Base-by-base conservation (phyloP, 2,888 invertebrate genomes). In the Argyresthia goedartella region DNA sequence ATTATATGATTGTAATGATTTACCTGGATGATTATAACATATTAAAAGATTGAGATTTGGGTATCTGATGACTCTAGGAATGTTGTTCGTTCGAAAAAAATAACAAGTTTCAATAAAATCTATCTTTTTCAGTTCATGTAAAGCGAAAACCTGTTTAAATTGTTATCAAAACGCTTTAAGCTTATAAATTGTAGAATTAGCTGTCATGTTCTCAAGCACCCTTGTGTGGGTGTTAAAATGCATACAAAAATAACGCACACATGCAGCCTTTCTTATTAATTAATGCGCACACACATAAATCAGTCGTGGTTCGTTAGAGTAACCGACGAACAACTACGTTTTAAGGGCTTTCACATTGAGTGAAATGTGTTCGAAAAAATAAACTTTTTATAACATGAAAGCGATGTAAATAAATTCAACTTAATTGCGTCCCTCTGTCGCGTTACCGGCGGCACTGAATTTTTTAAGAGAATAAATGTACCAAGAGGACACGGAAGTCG, bases 261-360 rank as follows among this genome's bases (percentile, higher is more conserved):
- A 46, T 46, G 72, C 66, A 67, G 63, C 73, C 67, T 79, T 73
- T 78, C 77, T 77, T 82, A 84, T 85, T 85, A 85, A 85, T 84
- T 84, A 85, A 81, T 78, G 80, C 73, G 74, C 76, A 65, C 75
- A 71, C 73, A 72, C 81, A 84, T 86, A 86, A 82, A 85, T 86
- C 85, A 82, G 77, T 81, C 81, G 66, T 60, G 76, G 71, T 81
- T 86, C 85, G 82, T 85, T 85, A 86, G 78, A 77, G 61, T 15
- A 77, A 77, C 61, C 45, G 58, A 55, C 69, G 66, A 72, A 73
- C 76, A 76, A 71, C 72, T 65, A 66, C 65, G 60, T 52, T 52
- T 59, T 59, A 72, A 76, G 78, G 74, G 74, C 75, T 73, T 73
- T 76, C 74, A 72, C 70, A 66, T 69, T 71, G 63, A 60, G 60